Evolutionary conservation across 2,797 vertebrate species (phyloP).

Genomic region (Champsocephalus gunnari): DNA sequence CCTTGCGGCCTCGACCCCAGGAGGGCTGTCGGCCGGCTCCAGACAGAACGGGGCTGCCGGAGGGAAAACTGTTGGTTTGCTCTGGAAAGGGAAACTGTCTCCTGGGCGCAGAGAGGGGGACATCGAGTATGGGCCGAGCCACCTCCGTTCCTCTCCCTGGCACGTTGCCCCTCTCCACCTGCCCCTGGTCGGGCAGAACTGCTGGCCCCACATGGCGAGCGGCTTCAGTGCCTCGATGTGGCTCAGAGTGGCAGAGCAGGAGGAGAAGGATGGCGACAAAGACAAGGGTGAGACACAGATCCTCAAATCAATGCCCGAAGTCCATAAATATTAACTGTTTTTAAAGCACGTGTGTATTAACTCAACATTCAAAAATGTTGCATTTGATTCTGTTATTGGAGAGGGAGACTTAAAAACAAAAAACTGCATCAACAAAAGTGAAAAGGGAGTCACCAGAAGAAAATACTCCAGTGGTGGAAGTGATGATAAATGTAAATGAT

Average conservation of each 20-base stretch:
- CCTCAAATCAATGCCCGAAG: not conserved
- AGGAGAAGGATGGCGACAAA: conserved; percentile 69
- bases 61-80: conserved; percentile 80
- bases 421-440: too few relatives aligned
- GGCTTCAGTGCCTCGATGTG: conserved; percentile 96
- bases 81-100: conserved; percentile 87
- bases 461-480: too few relatives aligned
- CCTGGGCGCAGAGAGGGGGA: conserved; percentile 84
- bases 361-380: too few relatives aligned
- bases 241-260: conserved; percentile 83
- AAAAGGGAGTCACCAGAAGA: too few relatives aligned
- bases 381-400: too few relatives aligned
- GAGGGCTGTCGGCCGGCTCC: conserved; percentile 71
- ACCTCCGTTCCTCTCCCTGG: conserved; percentile 91
- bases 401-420: too few relatives aligned
- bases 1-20: conserved; percentile 60
- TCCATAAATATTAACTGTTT: not conserved
- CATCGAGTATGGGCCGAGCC: conserved; percentile 73
- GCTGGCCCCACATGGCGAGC: conserved; percentile 97
- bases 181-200: conserved; percentile 95
- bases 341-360: too few relatives aligned
- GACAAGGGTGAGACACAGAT: conserved; percentile 81
- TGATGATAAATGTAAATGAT: too few relatives aligned
- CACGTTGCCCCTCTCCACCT: conserved; percentile 92
- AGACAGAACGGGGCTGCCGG: conserved; percentile 77